Conservation (phyloP, 2,797 vertebrate species). For the Enteromius mattozi region DNA sequence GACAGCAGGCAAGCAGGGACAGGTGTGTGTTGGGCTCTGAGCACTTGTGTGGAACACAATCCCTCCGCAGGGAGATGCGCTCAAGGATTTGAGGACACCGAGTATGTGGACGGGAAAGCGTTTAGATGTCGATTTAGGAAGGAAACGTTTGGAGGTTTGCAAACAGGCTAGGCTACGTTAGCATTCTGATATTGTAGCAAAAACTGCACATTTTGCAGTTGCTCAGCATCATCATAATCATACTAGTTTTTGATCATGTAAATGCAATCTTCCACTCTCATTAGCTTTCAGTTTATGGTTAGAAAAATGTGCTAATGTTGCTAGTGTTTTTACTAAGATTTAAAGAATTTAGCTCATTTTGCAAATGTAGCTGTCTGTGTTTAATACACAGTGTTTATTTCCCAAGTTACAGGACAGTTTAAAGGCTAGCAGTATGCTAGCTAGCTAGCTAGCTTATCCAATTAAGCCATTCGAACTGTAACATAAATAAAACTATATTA, state of each 20-base stretch:
- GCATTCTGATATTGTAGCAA: slow-evolving; percentile 6
- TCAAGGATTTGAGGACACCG: slow-evolving; percentile 58
- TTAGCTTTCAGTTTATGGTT: neutral
- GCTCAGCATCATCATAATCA: neutral
- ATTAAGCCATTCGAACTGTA: neutral
- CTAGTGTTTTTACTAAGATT: neutral
- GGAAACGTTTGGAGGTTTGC: slow-evolving; percentile 13
- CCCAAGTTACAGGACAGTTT: slow-evolving; percentile 20
- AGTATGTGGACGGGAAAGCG: slow-evolving; percentile 43
- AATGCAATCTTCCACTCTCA: neutral
- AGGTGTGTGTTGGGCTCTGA: slow-evolving; percentile 61
- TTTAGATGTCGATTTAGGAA: slow-evolving; percentile 34
- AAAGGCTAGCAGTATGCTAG: neutral
- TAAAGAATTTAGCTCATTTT: slow-evolving; percentile 5
- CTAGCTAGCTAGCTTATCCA: neutral
- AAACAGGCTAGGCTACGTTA: neutral
- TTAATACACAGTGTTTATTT: slow-evolving; percentile 7
- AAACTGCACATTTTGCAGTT: neutral
- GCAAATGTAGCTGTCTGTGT: slow-evolving; percentile 20
- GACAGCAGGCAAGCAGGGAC: slow-evolving; percentile 57
- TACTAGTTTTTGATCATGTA: neutral
- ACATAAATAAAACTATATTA: neutral
- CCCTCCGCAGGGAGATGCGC: slow-evolving; percentile 58
- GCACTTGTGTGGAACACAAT: slow-evolving; percentile 65
- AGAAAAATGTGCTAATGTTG: neutral